These are phyloP conservation scores for Bombyx mandarina DNA, from an alignment of 1,140 invertebrate genomes.

Conservation along the genomic window DNA sequence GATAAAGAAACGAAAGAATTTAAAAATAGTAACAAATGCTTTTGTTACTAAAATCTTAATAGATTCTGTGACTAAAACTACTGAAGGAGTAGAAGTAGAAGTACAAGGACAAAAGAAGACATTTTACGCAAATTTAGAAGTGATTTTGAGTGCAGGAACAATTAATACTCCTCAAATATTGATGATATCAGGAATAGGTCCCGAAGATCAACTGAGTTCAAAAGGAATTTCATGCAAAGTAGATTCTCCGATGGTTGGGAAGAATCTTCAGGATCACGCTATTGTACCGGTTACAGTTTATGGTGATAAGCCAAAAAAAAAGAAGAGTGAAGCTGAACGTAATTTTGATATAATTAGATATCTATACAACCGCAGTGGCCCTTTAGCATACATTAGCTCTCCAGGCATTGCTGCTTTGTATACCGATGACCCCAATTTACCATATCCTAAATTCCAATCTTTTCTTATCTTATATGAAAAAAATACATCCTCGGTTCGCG, in stretches of 20 bases:
- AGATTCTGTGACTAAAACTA: slow-evolving; percentile 13
- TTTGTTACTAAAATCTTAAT: slow-evolving; percentile 58
- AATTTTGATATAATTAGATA: slow-evolving; percentile 18
- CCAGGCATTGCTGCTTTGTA: slow-evolving; percentile 24
- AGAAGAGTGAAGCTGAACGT: background rate
- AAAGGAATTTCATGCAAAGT: slow-evolving; percentile 46
- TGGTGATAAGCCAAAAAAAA: slow-evolving; percentile 11
- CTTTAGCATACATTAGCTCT: slow-evolving; percentile 16
- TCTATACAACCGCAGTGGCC: slow-evolving; percentile 18
- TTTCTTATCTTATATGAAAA: slow-evolving; percentile 14
- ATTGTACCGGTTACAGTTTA: slow-evolving; percentile 20
- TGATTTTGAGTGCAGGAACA: slow-evolving; percentile 64
- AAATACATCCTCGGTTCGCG: slow-evolving; percentile 12
- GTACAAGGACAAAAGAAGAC: slow-evolving; percentile 8
- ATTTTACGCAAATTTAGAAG: slow-evolving; percentile 41
- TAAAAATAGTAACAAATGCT: slow-evolving; percentile 75
- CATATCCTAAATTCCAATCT: slow-evolving; percentile 30
- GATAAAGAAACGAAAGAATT: slow-evolving; percentile 73
- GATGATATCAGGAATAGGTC: slow-evolving; percentile 61
- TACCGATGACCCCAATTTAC: slow-evolving; percentile 10
- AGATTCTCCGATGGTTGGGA: slow-evolving; percentile 72
- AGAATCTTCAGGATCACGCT: slow-evolving; percentile 77
- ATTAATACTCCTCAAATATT: slow-evolving; percentile 70
- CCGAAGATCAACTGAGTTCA: slow-evolving; percentile 40
- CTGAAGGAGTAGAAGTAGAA: slow-evolving; percentile 38